These are phyloP conservation scores for Aphaenogaster rudis DNA, from an alignment of 1,140 invertebrate species.

Conservation along the genomic window DNA sequence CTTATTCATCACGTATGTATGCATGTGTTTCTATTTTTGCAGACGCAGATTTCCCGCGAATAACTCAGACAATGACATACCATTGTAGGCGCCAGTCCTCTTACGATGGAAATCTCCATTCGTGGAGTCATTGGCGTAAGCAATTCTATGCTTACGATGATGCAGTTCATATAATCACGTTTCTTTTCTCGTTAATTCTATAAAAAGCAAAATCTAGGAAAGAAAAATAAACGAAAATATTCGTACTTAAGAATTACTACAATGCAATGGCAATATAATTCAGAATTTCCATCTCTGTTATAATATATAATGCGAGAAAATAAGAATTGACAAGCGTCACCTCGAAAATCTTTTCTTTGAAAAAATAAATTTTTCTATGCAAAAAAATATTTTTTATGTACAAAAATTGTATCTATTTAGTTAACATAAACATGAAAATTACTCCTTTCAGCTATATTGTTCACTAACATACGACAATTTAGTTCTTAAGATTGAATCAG, in stretches of 20 bases:
- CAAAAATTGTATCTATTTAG: not conserved
- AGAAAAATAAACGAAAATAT: not conserved
- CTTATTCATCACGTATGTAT: conserved; percentile 6
- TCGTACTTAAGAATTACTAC: not conserved
- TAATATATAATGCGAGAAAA: not conserved
- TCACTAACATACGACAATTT: not conserved
- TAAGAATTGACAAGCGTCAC: not conserved
- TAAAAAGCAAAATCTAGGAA: not conserved
- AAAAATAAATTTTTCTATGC: not conserved
- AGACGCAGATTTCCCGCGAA: conserved; percentile 73
- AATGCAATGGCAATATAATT: not conserved
- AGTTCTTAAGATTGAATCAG: not conserved
- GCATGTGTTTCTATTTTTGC: conserved; percentile 45
- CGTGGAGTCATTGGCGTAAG: conserved; percentile 80
- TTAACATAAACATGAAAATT: not conserved
- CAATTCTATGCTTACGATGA: conserved; percentile 5
- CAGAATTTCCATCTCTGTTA: not conserved
- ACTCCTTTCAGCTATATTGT: not conserved
- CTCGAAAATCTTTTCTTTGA: not conserved
- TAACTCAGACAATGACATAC: conserved; percentile 74
- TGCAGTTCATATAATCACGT: not conserved
- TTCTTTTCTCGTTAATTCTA: not conserved
- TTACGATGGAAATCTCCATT: conserved; percentile 82
- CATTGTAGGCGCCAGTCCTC: conserved; percentile 59
- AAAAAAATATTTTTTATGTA: not conserved